These are phyloP conservation scores for Drosophila mojavensis DNA, from an alignment of 1,140 invertebrate genomes.

Conservation along the genomic window DNA sequence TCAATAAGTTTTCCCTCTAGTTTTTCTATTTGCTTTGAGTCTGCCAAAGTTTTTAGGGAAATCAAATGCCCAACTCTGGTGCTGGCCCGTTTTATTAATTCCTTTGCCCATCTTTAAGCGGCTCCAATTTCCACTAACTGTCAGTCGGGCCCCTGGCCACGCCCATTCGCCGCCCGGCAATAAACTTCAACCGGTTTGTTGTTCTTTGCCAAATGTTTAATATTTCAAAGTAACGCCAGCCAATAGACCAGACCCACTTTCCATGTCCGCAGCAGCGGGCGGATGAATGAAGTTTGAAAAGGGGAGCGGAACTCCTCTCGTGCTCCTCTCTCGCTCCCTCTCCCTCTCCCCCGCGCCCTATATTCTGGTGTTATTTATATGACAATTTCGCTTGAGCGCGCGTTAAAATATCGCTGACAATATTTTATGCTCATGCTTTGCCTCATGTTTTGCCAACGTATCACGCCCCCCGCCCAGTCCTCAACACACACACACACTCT, in stretches of 20 bases:
- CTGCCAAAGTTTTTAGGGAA: constrained; percentile 13
- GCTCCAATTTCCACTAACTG: constrained; percentile 41
- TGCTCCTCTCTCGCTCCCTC: too few species aligned
- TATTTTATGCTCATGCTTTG: constrained; percentile 78
- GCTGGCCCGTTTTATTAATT: constrained; percentile 43
- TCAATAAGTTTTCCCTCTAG: constrained; percentile 15
- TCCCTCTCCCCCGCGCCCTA: background rate
- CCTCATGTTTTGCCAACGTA: constrained; percentile 76
- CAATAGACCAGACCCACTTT: constrained; percentile 45
- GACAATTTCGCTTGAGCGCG: constrained; percentile 80
- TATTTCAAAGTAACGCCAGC: constrained; percentile 75
- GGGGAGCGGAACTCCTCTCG: too few species aligned
- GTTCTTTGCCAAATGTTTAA: constrained; percentile 69
- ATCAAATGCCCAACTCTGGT: constrained; percentile 16
- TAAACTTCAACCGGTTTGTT: constrained; percentile 74
- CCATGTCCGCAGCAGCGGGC: constrained; percentile 18
- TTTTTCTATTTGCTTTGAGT: constrained; percentile 31
- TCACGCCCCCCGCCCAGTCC: constrained; percentile 18
- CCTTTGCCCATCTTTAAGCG: constrained; percentile 39
- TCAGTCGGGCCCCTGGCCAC: background rate
- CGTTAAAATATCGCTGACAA: constrained; percentile 81
- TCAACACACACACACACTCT: background rate
- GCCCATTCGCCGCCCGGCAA: constrained; percentile 48
- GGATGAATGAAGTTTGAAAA: too few species aligned
- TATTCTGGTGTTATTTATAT: constrained; percentile 75